Percentiles rank a stretch among this genome's conserved stretches.
phyloP scores from a whole-genome alignment of 2,888 invertebrate species.

The Eupithecia vulgata region DNA sequence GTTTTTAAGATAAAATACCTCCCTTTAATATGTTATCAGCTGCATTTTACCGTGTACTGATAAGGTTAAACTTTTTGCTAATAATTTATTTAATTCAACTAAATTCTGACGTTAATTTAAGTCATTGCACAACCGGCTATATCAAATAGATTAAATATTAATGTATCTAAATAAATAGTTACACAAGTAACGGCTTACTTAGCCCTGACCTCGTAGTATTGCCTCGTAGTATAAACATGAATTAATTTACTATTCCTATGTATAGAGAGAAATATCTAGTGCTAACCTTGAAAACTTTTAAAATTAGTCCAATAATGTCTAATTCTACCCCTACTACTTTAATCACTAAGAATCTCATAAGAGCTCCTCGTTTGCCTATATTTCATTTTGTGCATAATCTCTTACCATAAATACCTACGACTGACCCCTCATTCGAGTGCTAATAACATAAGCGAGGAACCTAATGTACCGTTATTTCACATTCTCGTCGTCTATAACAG shows the following conservation, averaged over 20 bases:
- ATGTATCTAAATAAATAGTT: slow-evolving; percentile 13
- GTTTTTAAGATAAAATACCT: not conserved
- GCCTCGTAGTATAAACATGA: slow-evolving; percentile 8
- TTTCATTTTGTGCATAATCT: too few species aligned
- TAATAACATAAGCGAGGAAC: not conserved
- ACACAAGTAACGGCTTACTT: slow-evolving; percentile 8
- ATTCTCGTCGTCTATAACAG: not conserved
- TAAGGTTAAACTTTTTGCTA: slow-evolving; percentile 7
- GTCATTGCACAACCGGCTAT: slow-evolving; percentile 23
- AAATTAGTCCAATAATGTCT: not conserved
- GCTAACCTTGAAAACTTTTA: not conserved
- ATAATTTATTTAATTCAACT: slow-evolving; percentile 19
- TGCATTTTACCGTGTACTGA: not conserved
- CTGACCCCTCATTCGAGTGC: not conserved
- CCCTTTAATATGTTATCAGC: not conserved
- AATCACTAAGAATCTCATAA: not conserved
- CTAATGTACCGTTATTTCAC: not conserved
- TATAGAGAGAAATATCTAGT: not conserved
- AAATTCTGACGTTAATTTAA: slow-evolving; percentile 23
- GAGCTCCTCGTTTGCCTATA: not conserved
- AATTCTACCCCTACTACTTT: not conserved
- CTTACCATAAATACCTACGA: too few species aligned
- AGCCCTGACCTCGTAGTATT: slow-evolving; percentile 13
- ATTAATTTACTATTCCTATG: not conserved
- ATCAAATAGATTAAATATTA: slow-evolving; percentile 19